Conservation (phyloP, 2,797 vertebrate species). For the Scolopax rusticola region DNA sequence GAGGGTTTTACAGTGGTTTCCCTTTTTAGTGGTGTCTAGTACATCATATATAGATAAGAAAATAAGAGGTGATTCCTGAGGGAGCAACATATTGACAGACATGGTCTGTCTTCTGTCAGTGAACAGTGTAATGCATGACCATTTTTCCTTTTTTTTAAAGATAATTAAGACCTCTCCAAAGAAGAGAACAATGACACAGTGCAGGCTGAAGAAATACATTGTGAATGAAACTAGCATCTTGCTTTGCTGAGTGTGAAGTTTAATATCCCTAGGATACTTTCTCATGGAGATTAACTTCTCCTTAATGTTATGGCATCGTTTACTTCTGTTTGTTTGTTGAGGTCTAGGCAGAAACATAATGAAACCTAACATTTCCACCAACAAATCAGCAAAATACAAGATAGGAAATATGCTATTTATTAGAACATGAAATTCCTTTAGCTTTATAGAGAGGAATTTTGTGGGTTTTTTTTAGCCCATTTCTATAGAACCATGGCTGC, state of each 20-base stretch:
- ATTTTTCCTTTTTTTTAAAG: background rate
- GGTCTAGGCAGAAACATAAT: background rate
- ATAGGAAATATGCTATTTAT: background rate
- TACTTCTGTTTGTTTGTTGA: background rate
- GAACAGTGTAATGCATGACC: fast-evolving
- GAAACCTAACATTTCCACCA: background rate
- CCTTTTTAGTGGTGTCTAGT: background rate
- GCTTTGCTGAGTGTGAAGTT: background rate
- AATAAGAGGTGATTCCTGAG: background rate
- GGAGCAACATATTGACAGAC: fast-evolving
- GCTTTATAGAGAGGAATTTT: fast-evolving
- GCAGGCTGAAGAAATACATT: background rate
- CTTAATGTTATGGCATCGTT: background rate
- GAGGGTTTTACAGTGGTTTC: background rate
- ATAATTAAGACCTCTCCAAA: background rate
- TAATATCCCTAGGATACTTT: background rate
- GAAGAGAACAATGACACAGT: background rate
- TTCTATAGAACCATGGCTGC: background rate
- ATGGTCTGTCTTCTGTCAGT: background rate
- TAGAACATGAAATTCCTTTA: background rate
- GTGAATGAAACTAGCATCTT: background rate
- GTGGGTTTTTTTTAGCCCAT: background rate
- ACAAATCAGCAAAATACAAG: background rate
- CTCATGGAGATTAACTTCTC: background rate
- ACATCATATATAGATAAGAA: background rate